Evolutionary conservation across 2,888 invertebrate genomes (phyloP).

Genomic region (Orthosia cruda): DNA sequence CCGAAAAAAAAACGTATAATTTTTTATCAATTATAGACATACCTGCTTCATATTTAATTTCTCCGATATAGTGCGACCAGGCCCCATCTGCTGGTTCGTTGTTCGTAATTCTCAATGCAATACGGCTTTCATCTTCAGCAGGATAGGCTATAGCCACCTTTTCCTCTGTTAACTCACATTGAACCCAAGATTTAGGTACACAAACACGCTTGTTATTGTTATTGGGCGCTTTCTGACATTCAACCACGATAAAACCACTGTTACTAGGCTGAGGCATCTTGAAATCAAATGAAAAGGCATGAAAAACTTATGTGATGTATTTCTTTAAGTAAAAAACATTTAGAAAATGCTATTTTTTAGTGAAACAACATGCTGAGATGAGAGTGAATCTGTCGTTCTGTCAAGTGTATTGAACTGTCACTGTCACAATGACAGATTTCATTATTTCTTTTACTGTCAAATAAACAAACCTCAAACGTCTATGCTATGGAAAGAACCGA

Average conservation of each 20-base stretch:
- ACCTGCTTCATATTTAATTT: constrained; percentile 35
- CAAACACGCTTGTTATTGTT: constrained; percentile 30
- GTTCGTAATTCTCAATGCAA: not conserved
- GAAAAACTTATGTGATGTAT: not conserved
- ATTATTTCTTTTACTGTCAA: not conserved
- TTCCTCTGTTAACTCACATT: not conserved
- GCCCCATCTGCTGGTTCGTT: not conserved
- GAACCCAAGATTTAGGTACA: constrained; percentile 36
- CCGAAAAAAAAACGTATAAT: too few species aligned
- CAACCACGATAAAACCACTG: constrained; percentile 24
- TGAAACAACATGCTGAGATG: not conserved
- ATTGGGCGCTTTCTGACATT: constrained; percentile 22
- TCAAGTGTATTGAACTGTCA: not conserved
- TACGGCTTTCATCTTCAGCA: constrained; percentile 4
- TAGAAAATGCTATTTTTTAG: not conserved
- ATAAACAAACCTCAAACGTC: not conserved
- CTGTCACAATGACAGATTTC: not conserved
- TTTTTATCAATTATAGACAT: too few species aligned
- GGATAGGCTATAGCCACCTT: constrained; percentile 35
- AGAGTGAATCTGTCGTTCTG: not conserved
- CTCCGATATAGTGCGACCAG: constrained; percentile 17
- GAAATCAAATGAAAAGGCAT: constrained; percentile 13
- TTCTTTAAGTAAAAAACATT: not conserved
- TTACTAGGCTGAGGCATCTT: constrained; percentile 24
- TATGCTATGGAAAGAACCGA: not conserved